These are phyloP conservation scores for Eucera pruinosa DNA, from an alignment of 2,888 invertebrate species.

Conservation along the genomic window DNA sequence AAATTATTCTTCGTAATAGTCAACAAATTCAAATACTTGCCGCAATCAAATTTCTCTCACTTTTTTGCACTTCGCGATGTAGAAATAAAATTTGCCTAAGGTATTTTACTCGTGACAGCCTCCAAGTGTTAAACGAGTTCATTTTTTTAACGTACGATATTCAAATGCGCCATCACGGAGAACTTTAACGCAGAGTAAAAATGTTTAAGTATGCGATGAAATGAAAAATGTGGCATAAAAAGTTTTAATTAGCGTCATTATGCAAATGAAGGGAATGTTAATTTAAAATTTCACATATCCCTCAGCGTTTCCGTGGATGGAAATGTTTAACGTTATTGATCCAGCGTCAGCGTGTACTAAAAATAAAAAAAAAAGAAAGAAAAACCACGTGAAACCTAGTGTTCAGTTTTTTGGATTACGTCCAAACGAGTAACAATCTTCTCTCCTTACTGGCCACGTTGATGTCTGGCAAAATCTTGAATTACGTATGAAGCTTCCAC, in stretches of 20 bases:
- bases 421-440: constrained; percentile 41
- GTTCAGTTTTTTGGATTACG: constrained; percentile 20
- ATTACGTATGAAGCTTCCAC: constrained; percentile 54
- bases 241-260: not conserved
- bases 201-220: too few species aligned
- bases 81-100: too few species aligned
- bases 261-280: not conserved
- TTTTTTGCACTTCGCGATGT: too few species aligned
- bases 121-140: too few species aligned
- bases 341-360: not conserved
- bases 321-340: not conserved
- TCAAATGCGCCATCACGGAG: too few species aligned
- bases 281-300: not conserved
- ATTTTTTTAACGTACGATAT: too few species aligned
- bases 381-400: not conserved
- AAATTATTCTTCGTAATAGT: too few species aligned
- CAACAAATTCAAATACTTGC: too few species aligned
- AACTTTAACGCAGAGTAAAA: too few species aligned
- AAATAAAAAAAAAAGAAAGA: not conserved
- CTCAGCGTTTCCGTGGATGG: not conserved
- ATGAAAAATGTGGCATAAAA: too few species aligned
- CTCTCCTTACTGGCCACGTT: constrained; percentile 4
- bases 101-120: too few species aligned
- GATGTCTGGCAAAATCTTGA: constrained; percentile 19
- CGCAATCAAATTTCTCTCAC: too few species aligned